These are phyloP conservation scores for Sinocyclocheilus grahami DNA, from an alignment of 2,113 vertebrate species.

Conservation along the genomic window DNA sequence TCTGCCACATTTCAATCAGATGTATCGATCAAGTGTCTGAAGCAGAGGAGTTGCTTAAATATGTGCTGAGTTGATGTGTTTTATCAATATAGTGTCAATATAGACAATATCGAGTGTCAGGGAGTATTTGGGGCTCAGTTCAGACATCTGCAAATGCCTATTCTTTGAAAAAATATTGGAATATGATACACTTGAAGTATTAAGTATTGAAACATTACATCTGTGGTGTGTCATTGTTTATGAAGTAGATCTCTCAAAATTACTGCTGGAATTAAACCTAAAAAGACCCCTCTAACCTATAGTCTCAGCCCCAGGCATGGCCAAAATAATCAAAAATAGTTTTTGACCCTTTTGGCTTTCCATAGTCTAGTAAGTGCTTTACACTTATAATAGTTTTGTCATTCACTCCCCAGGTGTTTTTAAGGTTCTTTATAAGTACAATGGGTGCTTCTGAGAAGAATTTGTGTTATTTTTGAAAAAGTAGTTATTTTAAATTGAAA, in stretches of 20 bases:
- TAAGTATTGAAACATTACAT: background rate
- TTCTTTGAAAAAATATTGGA: background rate
- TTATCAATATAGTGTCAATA: background rate
- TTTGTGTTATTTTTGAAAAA: background rate
- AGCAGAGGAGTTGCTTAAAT: conserved; percentile 9
- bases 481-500: background rate
- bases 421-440: background rate
- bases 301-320: background rate
- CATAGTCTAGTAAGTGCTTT: background rate
- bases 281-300: background rate
- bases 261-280: background rate
- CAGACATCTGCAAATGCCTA: conserved; percentile 7
- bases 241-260: background rate
- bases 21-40: conserved; percentile 11
- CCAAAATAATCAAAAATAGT: background rate
- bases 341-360: background rate
- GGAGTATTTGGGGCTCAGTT: background rate
- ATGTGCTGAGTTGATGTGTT: background rate
- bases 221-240: background rate
- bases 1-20: background rate
- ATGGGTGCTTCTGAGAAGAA: background rate
- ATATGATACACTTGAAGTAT: background rate
- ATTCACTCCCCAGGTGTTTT: background rate
- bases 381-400: background rate
- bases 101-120: background rate